phyloP scores from a whole-genome alignment of 1,140 invertebrate species.

The Bombus ignitus region DNA sequence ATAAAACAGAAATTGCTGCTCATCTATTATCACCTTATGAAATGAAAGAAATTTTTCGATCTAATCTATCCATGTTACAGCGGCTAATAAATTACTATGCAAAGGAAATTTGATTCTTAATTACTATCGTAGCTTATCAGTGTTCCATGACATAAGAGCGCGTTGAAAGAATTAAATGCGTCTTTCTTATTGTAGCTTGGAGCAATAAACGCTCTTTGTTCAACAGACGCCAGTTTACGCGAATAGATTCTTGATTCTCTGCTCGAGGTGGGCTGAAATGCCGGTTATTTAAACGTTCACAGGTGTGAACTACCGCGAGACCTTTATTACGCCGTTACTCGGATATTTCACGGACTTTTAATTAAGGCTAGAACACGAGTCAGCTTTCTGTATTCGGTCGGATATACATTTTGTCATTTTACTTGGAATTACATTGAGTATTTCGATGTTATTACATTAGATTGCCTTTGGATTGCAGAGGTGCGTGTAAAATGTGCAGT shows the following conservation, averaged over 20 bases:
- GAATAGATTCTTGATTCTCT: neutral
- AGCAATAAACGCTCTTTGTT: neutral
- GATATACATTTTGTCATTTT: neutral
- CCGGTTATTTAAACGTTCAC: slow-evolving; percentile 36
- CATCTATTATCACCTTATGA: no score
- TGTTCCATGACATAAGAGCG: no score
- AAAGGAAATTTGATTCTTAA: no score
- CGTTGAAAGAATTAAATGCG: neutral
- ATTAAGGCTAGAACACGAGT: slow-evolving; percentile 16
- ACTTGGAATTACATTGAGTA: neutral
- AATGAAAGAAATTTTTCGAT: no score
- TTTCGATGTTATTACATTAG: neutral
- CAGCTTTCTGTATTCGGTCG: neutral
- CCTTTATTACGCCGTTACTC: slow-evolving; percentile 20
- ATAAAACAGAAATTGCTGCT: no score
- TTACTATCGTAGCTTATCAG: no score
- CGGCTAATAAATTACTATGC: no score
- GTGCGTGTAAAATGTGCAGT: no score
- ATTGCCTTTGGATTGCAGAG: neutral
- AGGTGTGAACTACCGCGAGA: slow-evolving; percentile 24
- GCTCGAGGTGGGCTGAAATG: neutral
- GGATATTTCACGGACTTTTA: slow-evolving; percentile 38
- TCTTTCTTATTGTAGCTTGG: neutral
- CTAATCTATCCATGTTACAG: no score
- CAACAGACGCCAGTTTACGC: neutral